phyloP scores from a whole-genome alignment of 2,888 invertebrate species.

The Plebejus argus region DNA sequence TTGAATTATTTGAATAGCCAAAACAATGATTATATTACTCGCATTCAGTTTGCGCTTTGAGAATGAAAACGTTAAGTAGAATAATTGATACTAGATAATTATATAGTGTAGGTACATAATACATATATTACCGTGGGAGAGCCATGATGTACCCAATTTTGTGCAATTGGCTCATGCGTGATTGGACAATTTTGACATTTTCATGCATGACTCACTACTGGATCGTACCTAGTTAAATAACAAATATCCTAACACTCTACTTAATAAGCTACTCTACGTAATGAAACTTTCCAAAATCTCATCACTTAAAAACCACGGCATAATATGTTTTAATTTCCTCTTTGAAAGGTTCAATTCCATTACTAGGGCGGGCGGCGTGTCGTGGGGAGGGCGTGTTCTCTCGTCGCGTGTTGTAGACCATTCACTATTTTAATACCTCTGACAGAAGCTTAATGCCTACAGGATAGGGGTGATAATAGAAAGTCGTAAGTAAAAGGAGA shows the following conservation, averaged over 20 bases:
- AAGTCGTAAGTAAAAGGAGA: not conserved
- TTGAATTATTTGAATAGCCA: not conserved
- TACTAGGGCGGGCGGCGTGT: conserved; percentile 46
- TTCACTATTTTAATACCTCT: not conserved
- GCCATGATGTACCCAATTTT: no score
- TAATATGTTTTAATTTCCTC: conserved; percentile 10
- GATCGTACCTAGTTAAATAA: no score
- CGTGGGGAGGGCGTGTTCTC: conserved; percentile 79
- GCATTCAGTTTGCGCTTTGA: not conserved
- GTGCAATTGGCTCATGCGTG: no score
- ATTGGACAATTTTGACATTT: no score
- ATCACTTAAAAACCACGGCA: conserved; percentile 21
- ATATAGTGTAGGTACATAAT: no score
- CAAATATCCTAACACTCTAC: not conserved
- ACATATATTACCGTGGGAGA: no score
- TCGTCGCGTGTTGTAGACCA: conserved; percentile 65
- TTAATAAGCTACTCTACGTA: not conserved
- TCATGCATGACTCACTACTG: no score
- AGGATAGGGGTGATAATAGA: not conserved
- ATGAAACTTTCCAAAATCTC: conserved; percentile 21
- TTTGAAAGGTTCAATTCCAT: conserved; percentile 36
- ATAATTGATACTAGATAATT: no score
- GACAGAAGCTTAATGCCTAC: not conserved
- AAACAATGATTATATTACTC: not conserved
- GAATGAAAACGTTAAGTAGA: no score